phyloP scores from a whole-genome alignment of 1,140 invertebrate genomes.

The Apis mellifera region DNA sequence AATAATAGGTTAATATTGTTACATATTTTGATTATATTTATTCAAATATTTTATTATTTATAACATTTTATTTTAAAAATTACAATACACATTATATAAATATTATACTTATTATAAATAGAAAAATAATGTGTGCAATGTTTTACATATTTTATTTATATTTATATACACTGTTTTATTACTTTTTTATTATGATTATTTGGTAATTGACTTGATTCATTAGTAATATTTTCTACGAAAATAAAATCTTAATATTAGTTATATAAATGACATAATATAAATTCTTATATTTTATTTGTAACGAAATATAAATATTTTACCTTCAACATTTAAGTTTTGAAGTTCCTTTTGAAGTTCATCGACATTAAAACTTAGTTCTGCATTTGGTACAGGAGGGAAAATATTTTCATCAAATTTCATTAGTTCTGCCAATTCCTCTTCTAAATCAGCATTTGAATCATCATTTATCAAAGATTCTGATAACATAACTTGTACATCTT shows the following conservation, averaged over 20 bases:
- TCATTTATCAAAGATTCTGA: constrained; percentile 62
- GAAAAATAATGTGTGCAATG: neutral
- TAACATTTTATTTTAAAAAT: no score
- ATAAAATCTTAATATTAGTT: neutral
- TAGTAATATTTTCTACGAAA: neutral
- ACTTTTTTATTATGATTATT: neutral
- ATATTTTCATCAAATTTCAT: constrained; percentile 28
- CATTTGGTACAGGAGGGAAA: neutral
- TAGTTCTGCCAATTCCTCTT: constrained; percentile 73
- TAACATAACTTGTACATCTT: constrained; percentile 75
- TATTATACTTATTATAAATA: neutral
- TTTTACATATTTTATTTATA: neutral
- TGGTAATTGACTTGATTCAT: neutral
- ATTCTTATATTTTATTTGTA: neutral
- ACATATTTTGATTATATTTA: no score
- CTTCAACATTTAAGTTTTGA: constrained; percentile 26
- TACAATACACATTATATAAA: no score
- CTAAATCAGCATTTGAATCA: constrained; percentile 76
- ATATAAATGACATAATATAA: neutral
- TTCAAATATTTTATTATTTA: no score
- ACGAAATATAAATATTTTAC: constrained; percentile 32
- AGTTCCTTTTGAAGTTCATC: constrained; percentile 44
- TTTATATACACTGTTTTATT: neutral
- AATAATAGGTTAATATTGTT: no score
- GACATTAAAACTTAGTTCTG: constrained; percentile 17